These are phyloP conservation scores for Epinephelus moara DNA, from an alignment of 2,113 vertebrate genomes.

Conservation along the genomic window DNA sequence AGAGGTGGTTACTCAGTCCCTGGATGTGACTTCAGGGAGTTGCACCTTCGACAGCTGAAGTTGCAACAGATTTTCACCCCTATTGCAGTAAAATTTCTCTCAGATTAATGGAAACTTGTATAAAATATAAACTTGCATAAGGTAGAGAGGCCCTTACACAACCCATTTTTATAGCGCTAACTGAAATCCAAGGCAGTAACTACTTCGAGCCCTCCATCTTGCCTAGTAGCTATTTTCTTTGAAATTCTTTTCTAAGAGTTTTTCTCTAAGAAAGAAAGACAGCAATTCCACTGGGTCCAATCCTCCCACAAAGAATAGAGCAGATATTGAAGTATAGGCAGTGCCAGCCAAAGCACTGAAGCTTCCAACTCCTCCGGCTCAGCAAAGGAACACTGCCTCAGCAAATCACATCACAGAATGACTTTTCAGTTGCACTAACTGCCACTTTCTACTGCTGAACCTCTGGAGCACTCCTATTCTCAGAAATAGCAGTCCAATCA, in stretches of 20 bases:
- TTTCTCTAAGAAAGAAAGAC: conserved; percentile 73
- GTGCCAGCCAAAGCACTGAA: conserved; percentile 68
- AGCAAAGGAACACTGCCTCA: conserved; percentile 75
- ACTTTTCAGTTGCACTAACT: conserved; percentile 68
- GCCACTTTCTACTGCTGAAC: conserved; percentile 67
- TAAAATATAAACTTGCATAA: conserved; percentile 70
- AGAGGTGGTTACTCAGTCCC: conserved; percentile 28
- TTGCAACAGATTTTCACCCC: conserved; percentile 68
- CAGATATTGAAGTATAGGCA: conserved; percentile 78
- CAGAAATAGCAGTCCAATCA: conserved; percentile 70
- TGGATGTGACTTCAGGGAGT: conserved; percentile 43
- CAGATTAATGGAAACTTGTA: conserved; percentile 64
- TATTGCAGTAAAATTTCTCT: conserved; percentile 55
- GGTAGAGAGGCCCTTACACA: conserved; percentile 56
- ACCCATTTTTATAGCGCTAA: conserved; percentile 56
- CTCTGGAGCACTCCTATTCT: conserved; percentile 69
- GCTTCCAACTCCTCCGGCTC: conserved; percentile 73
- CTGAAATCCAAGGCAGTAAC: conserved; percentile 63
- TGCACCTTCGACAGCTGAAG: conserved; percentile 63
- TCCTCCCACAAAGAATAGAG: conserved; percentile 80
- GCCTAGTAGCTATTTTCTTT: conserved; percentile 59
- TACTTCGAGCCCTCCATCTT: conserved; percentile 64
- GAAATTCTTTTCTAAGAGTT: conserved; percentile 70
- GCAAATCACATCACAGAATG: conserved; percentile 79
- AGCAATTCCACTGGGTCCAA: conserved; percentile 79